These are phyloP conservation scores for Sander vitreus DNA, from an alignment of 2,113 vertebrate species.

Conservation along the genomic window DNA sequence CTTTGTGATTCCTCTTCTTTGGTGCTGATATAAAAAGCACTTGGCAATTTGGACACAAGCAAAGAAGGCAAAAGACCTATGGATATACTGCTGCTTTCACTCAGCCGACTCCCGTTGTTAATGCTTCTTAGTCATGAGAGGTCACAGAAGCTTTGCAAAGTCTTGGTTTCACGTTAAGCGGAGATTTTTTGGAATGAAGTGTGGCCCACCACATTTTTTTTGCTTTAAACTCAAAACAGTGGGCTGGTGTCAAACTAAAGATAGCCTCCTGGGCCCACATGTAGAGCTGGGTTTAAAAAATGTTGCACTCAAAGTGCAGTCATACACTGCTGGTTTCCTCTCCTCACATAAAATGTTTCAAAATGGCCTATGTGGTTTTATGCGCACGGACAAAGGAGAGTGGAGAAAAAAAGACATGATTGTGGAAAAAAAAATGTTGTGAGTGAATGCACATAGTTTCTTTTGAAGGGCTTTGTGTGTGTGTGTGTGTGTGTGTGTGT, in stretches of 20 bases:
- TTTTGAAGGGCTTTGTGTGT: background rate
- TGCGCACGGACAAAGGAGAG: constrained; percentile 2
- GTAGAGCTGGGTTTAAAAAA: background rate
- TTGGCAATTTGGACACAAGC: background rate
- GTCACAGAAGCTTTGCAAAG: background rate
- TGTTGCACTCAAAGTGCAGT: background rate
- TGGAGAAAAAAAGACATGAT: background rate
- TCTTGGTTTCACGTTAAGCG: constrained; percentile 31
- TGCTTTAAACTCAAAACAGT: constrained; percentile 6
- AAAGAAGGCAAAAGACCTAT: constrained; percentile 1
- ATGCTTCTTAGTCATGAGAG: constrained; percentile 8
- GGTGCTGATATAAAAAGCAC: constrained; percentile 28
- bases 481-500: background rate
- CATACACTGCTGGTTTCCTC: constrained; percentile 4
- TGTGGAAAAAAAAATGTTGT: background rate
- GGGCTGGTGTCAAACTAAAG: constrained; percentile 23
- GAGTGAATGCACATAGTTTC: background rate
- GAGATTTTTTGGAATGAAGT: constrained; percentile 1
- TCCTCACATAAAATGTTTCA: constrained; percentile 4
- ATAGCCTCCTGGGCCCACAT: background rate
- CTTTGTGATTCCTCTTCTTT: constrained; percentile 29
- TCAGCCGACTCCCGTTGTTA: constrained; percentile 1
- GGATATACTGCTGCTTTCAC: background rate
- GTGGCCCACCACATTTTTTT: background rate
- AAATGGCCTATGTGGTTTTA: constrained; percentile 19